Evolutionary conservation across 1,140 invertebrate species (phyloP).

Genomic region (Aporrectodea caliginosa): DNA sequence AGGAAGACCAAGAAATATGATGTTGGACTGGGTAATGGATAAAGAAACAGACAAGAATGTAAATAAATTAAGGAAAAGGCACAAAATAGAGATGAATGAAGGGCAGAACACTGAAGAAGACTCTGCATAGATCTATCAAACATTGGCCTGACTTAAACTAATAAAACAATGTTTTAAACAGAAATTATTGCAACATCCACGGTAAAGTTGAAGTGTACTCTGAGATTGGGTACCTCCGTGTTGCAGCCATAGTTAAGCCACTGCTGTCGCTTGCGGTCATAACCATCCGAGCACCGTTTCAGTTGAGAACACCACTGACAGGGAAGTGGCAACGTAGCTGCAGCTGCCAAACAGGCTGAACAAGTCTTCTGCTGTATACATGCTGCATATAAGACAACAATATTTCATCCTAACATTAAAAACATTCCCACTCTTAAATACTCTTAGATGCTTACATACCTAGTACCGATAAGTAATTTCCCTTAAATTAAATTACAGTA

Average conservation of each 20-base stretch:
- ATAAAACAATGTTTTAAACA: too few species aligned
- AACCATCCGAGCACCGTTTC: constrained; percentile 80
- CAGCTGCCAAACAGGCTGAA: constrained; percentile 53
- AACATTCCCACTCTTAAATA: too few species aligned
- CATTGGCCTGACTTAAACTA: too few species aligned
- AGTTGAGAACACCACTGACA: constrained; percentile 82
- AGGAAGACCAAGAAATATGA: too few species aligned
- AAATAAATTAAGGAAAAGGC: too few species aligned
- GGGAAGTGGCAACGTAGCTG: constrained; percentile 49
- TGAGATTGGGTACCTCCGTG: constrained; percentile 18
- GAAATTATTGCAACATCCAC: not conserved
- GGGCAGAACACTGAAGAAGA: too few species aligned
- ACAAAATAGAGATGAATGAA: too few species aligned
- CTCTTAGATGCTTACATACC: too few species aligned
- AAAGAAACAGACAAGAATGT: too few species aligned
- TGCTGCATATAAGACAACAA: not conserved
- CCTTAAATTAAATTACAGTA: not conserved
- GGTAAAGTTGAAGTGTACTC: not conserved
- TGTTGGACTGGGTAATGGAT: too few species aligned
- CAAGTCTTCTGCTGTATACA: constrained; percentile 64
- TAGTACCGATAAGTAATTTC: not conserved
- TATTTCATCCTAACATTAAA: too few species aligned
- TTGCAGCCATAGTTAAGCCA: constrained; percentile 79
- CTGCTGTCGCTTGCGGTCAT: constrained; percentile 79
- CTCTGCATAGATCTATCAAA: too few species aligned